phyloP scores from a whole-genome alignment of 2,113 vertebrate genomes.

The Corydoras sp. region DNA sequence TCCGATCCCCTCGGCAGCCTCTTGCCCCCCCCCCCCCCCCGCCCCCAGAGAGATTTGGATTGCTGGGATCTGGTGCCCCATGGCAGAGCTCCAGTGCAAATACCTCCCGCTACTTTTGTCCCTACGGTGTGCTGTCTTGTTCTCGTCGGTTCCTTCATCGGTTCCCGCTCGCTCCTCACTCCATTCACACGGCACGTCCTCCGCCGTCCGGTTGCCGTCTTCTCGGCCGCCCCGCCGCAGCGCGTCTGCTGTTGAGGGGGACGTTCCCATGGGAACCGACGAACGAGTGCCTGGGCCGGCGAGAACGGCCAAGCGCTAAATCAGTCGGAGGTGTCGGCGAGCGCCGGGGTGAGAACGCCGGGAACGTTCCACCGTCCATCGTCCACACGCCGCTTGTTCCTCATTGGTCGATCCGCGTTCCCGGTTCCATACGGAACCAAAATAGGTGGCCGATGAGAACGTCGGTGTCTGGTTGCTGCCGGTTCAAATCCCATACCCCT shows the following conservation, averaged over 20 bases:
- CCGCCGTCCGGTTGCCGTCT: neutral
- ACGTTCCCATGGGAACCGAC: constrained; percentile 70
- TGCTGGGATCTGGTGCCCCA: constrained; percentile 41
- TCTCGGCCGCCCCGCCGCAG: constrained; percentile 64
- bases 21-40: constrained; percentile 22
- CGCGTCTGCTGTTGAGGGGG: constrained; percentile 68
- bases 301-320: constrained; percentile 60
- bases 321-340: constrained; percentile 62
- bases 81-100: constrained; percentile 64
- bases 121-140: no score
- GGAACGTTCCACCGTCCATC: neutral
- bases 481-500: no score
- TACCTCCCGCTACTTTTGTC: constrained; percentile 45
- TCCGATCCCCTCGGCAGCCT: constrained; percentile 45
- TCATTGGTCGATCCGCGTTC: no score
- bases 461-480: no score
- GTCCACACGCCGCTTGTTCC: no score
- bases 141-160: no score
- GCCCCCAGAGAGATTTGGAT: constrained; percentile 55
- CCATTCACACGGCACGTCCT: no score
- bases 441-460: no score
- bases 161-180: no score
- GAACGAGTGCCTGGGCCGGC: constrained; percentile 53
- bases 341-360: constrained; percentile 44
- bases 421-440: no score